A percentile compares a stretch with the other conserved stretches of the same genome.
phyloP scores from a whole-genome alignment of 2,888 invertebrate genomes.

The Calephelis perditalis region DNA sequence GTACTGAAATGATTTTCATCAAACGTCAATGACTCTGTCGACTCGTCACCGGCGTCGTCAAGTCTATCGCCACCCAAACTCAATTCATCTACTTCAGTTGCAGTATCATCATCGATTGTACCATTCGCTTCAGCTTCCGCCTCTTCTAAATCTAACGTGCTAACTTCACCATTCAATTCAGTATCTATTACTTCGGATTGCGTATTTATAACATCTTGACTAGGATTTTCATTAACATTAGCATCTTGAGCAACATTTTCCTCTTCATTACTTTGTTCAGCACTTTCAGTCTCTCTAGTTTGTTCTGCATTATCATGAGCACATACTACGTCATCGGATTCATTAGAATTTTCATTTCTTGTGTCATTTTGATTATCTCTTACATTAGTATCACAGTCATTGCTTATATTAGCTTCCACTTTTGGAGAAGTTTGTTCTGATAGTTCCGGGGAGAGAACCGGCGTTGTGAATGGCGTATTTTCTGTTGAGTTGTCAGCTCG shows the following conservation, averaged over 20 bases:
- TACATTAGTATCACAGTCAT: constrained; percentile 73
- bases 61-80: constrained; percentile 28
- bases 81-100: constrained; percentile 29
- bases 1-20: constrained; percentile 75
- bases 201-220: constrained; percentile 38
- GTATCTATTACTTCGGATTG: constrained; percentile 24
- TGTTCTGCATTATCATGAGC: constrained; percentile 40
- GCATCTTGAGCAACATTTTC: constrained; percentile 31
- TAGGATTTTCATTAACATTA: constrained; percentile 37
- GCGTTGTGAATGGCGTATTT: constrained; percentile 60
- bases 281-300: constrained; percentile 33
- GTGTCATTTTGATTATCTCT: constrained; percentile 46
- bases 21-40: constrained; percentile 53
- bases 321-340: constrained; percentile 73
- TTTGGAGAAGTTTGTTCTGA: constrained; percentile 19
- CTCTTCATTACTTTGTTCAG: constrained; percentile 46
- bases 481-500: constrained; percentile 57
- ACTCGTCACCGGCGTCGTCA: constrained; percentile 32
- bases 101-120: constrained; percentile 27
- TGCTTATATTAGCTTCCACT: constrained; percentile 55
- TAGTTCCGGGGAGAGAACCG: constrained; percentile 49
- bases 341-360: constrained; percentile 51
- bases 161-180: constrained; percentile 27
- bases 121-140: constrained; percentile 24
- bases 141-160: constrained; percentile 26